These are phyloP conservation scores for Psittacus erithacus DNA, from an alignment of 2,113 vertebrate species.

Conservation along the genomic window DNA sequence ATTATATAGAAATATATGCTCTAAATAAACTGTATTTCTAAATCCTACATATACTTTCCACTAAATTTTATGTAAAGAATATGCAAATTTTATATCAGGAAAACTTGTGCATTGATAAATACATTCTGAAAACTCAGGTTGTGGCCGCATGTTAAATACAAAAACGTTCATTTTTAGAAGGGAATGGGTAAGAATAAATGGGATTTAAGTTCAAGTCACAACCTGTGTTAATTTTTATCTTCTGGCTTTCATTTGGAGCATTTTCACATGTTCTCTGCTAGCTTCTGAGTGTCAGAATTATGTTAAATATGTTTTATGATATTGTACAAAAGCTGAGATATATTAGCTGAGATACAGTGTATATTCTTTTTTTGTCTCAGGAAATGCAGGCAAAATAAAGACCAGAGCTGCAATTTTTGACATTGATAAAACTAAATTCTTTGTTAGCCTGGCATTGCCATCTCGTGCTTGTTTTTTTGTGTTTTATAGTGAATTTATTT, in stretches of 20 bases:
- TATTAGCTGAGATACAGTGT: background rate
- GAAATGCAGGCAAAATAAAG: conserved; percentile 1
- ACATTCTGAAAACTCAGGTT: background rate
- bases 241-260: background rate
- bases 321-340: background rate
- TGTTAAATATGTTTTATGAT: background rate
- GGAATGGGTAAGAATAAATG: background rate
- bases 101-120: background rate
- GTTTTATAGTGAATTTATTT: background rate
- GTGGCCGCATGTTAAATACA: background rate
- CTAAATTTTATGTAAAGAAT: background rate
- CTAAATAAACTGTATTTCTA: background rate
- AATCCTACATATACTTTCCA: background rate
- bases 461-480: background rate
- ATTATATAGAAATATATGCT: background rate
- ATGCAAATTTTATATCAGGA: background rate
- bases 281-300: background rate
- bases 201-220: background rate
- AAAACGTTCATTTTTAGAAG: background rate
- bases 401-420: background rate
- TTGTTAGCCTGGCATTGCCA: background rate
- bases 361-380: background rate
- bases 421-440: background rate
- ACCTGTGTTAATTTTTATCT: background rate
- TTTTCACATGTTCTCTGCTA: background rate